A percentile compares a stretch with the other conserved stretches of the same genome.
phyloP scores from a whole-genome alignment of 2,888 invertebrate species.

The Vanessa cardui region DNA sequence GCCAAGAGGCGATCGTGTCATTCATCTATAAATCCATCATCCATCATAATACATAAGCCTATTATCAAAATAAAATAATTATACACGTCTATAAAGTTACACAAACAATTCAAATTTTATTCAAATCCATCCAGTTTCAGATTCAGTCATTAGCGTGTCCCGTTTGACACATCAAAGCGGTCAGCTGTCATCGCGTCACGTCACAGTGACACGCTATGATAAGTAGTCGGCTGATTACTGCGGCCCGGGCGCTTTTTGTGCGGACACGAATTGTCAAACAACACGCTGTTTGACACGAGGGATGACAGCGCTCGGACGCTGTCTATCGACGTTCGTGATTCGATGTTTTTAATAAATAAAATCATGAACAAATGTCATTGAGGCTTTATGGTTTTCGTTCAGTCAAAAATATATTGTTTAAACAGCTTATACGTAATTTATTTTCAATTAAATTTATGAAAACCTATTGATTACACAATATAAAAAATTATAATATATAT shows the following conservation, averaged over 20 bases:
- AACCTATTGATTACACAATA: too few relatives aligned
- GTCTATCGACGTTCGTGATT: neutral
- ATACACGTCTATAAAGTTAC: neutral
- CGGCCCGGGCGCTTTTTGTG: slow-evolving; percentile 51
- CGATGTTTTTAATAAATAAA: slow-evolving; percentile 1
- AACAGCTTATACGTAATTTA: too few relatives aligned
- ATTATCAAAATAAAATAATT: too few relatives aligned
- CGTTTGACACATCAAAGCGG: slow-evolving; percentile 68
- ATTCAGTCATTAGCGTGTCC: slow-evolving; percentile 29
- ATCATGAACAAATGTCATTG: too few relatives aligned
- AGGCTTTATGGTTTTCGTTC: too few relatives aligned
- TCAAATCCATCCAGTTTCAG: slow-evolving; percentile 1
- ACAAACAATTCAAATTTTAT: neutral
- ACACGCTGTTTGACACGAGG: slow-evolving; percentile 7
- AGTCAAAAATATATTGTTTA: too few relatives aligned
- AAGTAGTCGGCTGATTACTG: slow-evolving; percentile 69
- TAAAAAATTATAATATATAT: too few relatives aligned
- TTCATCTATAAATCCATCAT: too few relatives aligned
- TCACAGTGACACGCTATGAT: slow-evolving; percentile 62
- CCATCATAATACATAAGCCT: too few relatives aligned
- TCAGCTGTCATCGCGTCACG: slow-evolving; percentile 55
- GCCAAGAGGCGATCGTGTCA: too few relatives aligned
- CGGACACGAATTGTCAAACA: slow-evolving; percentile 61
- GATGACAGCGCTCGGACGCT: neutral
- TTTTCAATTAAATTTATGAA: too few relatives aligned